These are phyloP conservation scores for Rhagologus leucostigma DNA, from an alignment of 2,113 vertebrate species.

Conservation along the genomic window DNA sequence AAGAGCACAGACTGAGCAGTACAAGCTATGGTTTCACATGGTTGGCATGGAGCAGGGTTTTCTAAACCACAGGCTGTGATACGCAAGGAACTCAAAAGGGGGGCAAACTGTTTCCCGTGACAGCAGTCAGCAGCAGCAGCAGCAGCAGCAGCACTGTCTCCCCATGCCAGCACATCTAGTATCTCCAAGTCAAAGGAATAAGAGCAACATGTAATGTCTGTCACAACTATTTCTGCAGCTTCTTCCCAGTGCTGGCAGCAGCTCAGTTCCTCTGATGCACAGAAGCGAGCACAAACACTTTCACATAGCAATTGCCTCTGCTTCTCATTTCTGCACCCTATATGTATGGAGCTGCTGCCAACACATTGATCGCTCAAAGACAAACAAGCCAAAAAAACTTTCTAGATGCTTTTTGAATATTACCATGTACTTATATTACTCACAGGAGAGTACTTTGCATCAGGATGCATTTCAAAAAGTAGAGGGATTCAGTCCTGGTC, in stretches of 20 bases:
- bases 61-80: background rate
- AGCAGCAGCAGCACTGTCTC: background rate
- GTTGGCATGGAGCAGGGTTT: background rate
- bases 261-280: background rate
- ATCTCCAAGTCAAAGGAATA: background rate
- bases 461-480: background rate
- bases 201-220: background rate
- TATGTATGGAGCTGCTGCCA: background rate
- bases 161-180: background rate
- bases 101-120: background rate
- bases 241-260: background rate
- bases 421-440: background rate
- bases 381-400: background rate
- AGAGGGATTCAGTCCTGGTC: background rate
- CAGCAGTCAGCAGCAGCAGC: background rate
- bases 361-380: background rate
- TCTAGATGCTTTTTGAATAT: background rate
- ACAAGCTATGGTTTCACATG: background rate
- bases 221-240: background rate
- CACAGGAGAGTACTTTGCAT: background rate
- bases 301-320: background rate
- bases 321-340: background rate
- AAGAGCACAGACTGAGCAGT: background rate
- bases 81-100: background rate
- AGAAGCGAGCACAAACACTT: background rate